phyloP scores from a whole-genome alignment of 2,888 invertebrate species.

The Polymixis flavicincta region DNA sequence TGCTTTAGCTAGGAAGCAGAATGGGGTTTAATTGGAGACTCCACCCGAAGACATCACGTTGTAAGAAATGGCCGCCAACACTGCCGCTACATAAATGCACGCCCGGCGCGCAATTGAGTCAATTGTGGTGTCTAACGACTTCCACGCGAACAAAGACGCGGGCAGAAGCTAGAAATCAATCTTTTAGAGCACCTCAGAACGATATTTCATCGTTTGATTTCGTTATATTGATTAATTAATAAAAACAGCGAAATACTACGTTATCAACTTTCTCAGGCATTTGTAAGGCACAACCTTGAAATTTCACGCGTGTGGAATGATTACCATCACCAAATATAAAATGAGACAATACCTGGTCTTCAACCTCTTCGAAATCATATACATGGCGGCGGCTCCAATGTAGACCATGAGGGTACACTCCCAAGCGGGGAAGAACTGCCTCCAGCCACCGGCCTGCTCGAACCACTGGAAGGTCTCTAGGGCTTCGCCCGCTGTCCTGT shows the following conservation, averaged over 20 bases:
- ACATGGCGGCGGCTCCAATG: conserved; percentile 98
- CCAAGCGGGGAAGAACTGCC: conserved; percentile 95
- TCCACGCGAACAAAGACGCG: too few species aligned
- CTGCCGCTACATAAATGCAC: not conserved
- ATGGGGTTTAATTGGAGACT: not conserved
- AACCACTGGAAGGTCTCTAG: conserved; percentile 98
- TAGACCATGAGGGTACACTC: conserved; percentile 97
- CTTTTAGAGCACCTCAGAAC: not conserved
- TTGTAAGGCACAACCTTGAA: not conserved
- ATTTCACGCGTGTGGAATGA: not conserved
- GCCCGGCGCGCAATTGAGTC: too few species aligned
- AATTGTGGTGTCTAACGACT: too few species aligned
- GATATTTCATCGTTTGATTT: not conserved
- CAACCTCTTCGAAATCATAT: conserved; percentile 96
- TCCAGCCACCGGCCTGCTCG: conserved; percentile 97
- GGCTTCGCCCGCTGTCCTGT: conserved; percentile 96
- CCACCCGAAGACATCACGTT: not conserved
- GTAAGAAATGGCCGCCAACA: not conserved
- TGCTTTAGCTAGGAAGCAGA: too few species aligned
- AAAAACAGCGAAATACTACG: not conserved
- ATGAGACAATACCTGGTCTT: conserved; percentile 92
- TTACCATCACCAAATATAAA: conserved; percentile 3
- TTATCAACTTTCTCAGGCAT: not conserved
- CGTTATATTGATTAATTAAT: not conserved
- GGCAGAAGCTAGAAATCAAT: too few species aligned